These are phyloP conservation scores for Spinus olivaceus DNA, from an alignment of 2,797 vertebrate genomes.

Conservation along the genomic window DNA sequence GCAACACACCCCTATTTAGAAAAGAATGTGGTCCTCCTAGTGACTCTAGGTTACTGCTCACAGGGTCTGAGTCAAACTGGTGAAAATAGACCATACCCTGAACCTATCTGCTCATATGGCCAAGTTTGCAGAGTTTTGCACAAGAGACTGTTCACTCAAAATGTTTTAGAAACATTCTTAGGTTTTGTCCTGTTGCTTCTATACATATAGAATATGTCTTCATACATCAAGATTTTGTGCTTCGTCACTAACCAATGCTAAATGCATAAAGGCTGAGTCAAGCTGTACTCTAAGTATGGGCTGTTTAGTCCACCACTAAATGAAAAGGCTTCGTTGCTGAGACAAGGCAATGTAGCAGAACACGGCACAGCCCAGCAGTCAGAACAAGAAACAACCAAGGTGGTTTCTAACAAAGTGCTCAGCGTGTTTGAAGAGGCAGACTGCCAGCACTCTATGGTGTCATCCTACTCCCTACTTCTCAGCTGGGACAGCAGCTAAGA, in stretches of 20 bases:
- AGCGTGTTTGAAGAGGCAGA: slow-evolving; percentile 36
- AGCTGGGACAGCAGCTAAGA: neutral
- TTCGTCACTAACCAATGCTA: neutral
- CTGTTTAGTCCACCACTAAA: neutral
- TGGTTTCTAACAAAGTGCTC: slow-evolving; percentile 1
- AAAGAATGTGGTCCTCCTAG: neutral
- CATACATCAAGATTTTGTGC: neutral
- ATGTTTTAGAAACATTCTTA: neutral
- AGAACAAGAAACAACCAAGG: slow-evolving; percentile 1
- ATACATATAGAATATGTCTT: neutral
- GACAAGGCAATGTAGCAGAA: neutral
- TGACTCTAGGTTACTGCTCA: neutral
- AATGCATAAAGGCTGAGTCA: slow-evolving; percentile 41
- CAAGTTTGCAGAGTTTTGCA: neutral
- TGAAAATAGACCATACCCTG: neutral
- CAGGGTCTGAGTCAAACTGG: neutral
- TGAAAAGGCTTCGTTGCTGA: neutral
- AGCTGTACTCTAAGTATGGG: neutral
- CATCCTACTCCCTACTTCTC: slow-evolving; percentile 29
- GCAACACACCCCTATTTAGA: neutral
- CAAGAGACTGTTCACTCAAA: neutral
- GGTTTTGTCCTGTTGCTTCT: neutral
- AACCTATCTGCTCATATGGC: neutral
- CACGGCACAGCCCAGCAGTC: neutral
- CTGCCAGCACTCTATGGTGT: slow-evolving; percentile 13